phyloP scores from a whole-genome alignment of 2,888 invertebrate species.

The Eurytoma adleriae region DNA sequence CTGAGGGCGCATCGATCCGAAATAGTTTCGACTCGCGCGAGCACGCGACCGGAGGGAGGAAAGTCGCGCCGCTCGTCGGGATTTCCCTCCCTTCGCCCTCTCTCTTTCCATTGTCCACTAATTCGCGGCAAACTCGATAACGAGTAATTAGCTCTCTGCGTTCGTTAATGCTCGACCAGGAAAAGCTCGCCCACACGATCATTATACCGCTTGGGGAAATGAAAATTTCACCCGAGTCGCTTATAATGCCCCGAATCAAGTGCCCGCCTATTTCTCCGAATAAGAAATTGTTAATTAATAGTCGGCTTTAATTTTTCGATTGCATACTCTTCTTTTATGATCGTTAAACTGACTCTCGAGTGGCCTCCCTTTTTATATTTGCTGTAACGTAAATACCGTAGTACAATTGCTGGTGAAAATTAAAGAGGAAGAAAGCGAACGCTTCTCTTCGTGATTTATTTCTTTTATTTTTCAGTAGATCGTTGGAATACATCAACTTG shows the following conservation, averaged over 20 bases:
- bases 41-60: constrained; percentile 1
- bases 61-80: constrained; percentile 8
- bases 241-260: not conserved
- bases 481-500: too few species aligned
- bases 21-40: constrained; percentile 52
- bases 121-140: constrained; percentile 66
- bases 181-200: constrained; percentile 60
- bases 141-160: constrained; percentile 63
- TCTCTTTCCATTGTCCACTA: constrained; percentile 63
- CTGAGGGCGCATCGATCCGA: constrained; percentile 45
- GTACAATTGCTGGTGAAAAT: too few species aligned
- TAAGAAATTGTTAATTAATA: too few species aligned
- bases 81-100: constrained; percentile 25
- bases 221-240: constrained; percentile 34
- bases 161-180: constrained; percentile 62
- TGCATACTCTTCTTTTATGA: too few species aligned
- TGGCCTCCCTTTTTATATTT: too few species aligned
- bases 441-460: too few species aligned
- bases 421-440: too few species aligned
- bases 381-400: too few species aligned
- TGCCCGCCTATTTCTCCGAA: not conserved
- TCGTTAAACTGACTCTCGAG: too few species aligned
- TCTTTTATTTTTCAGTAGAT: too few species aligned
- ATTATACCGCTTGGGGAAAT: constrained; percentile 51
- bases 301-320: too few species aligned